A percentile compares a stretch with the other conserved stretches of the same genome.
Conservation (phyloP, 2,113 vertebrate genomes). For the Sigmodon hispidus region DNA sequence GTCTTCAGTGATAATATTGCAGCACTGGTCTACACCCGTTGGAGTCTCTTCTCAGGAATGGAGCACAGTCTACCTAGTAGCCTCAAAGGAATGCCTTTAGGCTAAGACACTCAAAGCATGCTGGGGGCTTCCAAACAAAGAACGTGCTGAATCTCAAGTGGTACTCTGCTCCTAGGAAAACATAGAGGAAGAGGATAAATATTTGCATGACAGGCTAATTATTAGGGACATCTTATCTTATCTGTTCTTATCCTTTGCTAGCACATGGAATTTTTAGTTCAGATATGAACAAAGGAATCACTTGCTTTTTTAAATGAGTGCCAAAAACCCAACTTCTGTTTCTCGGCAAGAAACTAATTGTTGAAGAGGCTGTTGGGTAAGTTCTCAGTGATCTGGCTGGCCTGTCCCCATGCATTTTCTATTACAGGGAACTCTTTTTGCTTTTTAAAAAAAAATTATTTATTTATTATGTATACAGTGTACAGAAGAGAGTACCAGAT, state of each 20-base stretch:
- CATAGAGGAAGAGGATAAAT: neutral
- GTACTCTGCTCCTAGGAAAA: neutral
- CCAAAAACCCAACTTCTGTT: neutral
- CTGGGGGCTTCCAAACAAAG: neutral
- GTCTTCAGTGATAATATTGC: neutral
- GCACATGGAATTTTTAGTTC: neutral
- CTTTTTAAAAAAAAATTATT: too few species aligned
- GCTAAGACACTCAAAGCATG: neutral
- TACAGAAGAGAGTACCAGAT: too few species aligned
- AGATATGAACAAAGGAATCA: neutral
- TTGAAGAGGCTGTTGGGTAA: neutral
- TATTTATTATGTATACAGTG: too few species aligned
- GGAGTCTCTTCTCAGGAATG: neutral
- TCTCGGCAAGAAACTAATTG: neutral
- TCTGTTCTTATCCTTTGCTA: neutral
- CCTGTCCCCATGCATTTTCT: neutral
- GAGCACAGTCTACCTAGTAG: neutral
- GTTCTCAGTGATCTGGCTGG: neutral
- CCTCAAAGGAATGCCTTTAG: neutral
- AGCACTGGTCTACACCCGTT: neutral
- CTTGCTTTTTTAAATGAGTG: constrained; percentile 3
- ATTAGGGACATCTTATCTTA: neutral
- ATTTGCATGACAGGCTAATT: neutral
- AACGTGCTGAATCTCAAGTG: neutral
- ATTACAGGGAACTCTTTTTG: neutral